These are phyloP conservation scores for Agraylea sexmaculata DNA, from an alignment of 1,140 invertebrate genomes.

Conservation along the genomic window DNA sequence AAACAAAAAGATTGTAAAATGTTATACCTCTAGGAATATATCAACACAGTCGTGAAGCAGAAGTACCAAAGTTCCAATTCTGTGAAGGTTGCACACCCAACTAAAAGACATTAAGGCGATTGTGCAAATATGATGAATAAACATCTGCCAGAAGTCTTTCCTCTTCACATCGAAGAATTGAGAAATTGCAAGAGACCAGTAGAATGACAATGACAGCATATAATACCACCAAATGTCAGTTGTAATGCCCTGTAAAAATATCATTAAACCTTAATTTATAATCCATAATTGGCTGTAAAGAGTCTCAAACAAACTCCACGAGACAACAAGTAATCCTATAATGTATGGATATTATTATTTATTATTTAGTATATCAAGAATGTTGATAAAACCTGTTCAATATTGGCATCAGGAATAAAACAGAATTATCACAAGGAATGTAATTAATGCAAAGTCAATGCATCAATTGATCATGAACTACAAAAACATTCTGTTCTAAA, in stretches of 20 bases:
- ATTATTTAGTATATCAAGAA: too few relatives aligned
- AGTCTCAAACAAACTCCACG: too few relatives aligned
- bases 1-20: constrained; percentile 3
- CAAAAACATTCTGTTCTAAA: too few relatives aligned
- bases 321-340: too few relatives aligned
- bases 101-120: constrained; percentile 81
- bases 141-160: constrained; percentile 98
- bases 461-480: too few relatives aligned
- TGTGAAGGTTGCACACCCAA: constrained; percentile 87
- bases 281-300: too few relatives aligned
- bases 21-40: constrained; percentile 81
- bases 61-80: constrained; percentile 85
- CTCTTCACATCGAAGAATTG: constrained; percentile 88
- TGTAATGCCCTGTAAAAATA: constrained; percentile 46
- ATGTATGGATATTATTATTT: too few relatives aligned
- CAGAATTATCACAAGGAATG: too few relatives aligned
- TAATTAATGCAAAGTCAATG: too few relatives aligned
- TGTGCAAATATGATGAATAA: constrained; percentile 90
- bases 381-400: too few relatives aligned
- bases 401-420: too few relatives aligned
- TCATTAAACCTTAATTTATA: too few relatives aligned
- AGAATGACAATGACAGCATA: constrained; percentile 89
- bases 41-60: constrained; percentile 91
- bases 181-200: constrained; percentile 85
- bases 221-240: constrained; percentile 90